phyloP scores from a whole-genome alignment of 2,888 invertebrate genomes.

The Megastigmus dorsalis region DNA sequence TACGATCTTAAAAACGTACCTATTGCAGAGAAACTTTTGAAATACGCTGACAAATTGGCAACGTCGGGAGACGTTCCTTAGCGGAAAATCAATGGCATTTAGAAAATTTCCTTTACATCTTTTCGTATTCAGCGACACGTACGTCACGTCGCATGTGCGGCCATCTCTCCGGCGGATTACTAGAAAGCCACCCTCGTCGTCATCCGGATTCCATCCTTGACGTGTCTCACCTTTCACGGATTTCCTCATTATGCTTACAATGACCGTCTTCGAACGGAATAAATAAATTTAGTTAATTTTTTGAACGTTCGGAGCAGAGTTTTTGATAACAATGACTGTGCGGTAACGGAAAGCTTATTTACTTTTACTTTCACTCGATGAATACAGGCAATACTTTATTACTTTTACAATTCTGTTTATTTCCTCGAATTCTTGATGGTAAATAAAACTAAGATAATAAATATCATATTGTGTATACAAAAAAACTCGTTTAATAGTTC shows the following conservation, averaged over 20 bases:
- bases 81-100: neutral
- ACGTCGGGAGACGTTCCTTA: neutral
- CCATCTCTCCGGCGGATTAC: constrained; percentile 55
- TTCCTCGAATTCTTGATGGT: too few relatives aligned
- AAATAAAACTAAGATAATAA: too few relatives aligned
- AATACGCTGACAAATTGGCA: constrained; percentile 3
- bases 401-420: too few relatives aligned
- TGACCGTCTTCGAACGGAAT: neutral
- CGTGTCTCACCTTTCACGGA: constrained; percentile 43
- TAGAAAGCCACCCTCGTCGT: constrained; percentile 40
- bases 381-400: too few relatives aligned
- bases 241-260: constrained; percentile 20
- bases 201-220: constrained; percentile 28
- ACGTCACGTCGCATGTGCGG: constrained; percentile 41
- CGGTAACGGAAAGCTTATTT: too few relatives aligned
- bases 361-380: too few relatives aligned
- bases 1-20: too few relatives aligned
- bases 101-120: neutral
- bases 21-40: too few relatives aligned
- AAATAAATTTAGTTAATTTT: constrained; percentile 6
- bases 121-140: constrained; percentile 41
- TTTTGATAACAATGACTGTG: too few relatives aligned
- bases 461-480: too few relatives aligned
- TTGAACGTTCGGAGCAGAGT: too few relatives aligned
- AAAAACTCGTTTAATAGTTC: too few relatives aligned